These are phyloP conservation scores for Agrilus mali DNA, from an alignment of 2,888 invertebrate species.

Conservation along the genomic window DNA sequence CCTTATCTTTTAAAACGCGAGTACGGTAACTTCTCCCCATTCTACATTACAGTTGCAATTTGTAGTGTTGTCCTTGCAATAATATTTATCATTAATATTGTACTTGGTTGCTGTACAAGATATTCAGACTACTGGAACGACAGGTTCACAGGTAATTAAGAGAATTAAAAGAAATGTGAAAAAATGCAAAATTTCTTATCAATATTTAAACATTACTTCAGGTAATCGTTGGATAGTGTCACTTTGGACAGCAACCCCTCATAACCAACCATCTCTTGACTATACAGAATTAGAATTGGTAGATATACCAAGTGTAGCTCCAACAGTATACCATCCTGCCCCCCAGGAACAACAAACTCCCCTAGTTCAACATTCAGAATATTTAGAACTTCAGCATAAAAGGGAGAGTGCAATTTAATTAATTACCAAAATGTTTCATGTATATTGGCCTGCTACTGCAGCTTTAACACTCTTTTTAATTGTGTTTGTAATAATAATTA, in stretches of 20 bases:
- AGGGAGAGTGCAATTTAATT: conserved; percentile 62
- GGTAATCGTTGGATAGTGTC: conserved; percentile 78
- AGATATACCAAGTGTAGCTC: conserved; percentile 28
- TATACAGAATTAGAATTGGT: conserved; percentile 55
- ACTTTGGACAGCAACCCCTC: conserved; percentile 73
- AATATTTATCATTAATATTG: conserved; percentile 62
- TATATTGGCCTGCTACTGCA: conserved; percentile 68
- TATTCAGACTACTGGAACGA: conserved; percentile 74
- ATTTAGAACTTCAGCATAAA: conserved; percentile 39
- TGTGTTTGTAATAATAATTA: conserved; percentile 55
- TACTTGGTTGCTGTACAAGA: conserved; percentile 70
- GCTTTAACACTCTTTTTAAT: conserved; percentile 61
- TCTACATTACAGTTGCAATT: conserved; percentile 71
- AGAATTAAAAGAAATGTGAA: neutral
- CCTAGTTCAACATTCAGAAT: conserved; percentile 29
- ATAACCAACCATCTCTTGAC: conserved; percentile 70
- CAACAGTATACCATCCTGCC: conserved; percentile 34
- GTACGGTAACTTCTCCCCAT: conserved; percentile 69
- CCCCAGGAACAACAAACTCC: conserved; percentile 16
- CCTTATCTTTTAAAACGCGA: conserved; percentile 44
- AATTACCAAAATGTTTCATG: conserved; percentile 38
- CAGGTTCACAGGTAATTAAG: conserved; percentile 55
- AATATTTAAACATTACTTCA: neutral
- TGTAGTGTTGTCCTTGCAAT: conserved; percentile 59
- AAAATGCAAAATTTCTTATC: no score